A percentile compares a stretch with the other conserved stretches of the same genome.
phyloP scores from a whole-genome alignment of 2,113 vertebrate genomes.

The Typhlomys cinereus region DNA sequence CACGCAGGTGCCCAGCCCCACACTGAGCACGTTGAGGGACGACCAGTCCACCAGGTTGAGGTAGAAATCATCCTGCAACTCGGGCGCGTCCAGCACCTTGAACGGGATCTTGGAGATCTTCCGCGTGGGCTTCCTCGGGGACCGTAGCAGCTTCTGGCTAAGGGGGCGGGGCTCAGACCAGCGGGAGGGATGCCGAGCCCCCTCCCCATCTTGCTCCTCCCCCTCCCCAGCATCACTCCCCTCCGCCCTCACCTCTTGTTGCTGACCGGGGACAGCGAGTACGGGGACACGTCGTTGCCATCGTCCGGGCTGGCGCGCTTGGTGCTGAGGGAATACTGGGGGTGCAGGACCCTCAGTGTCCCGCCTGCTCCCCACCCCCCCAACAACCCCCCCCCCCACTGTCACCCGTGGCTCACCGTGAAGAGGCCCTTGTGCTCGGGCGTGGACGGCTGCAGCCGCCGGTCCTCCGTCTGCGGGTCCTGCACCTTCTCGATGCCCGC shows the following conservation, averaged over 20 bases:
- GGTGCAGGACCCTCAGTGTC: not conserved
- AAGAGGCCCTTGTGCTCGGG: slow-evolving; percentile 97
- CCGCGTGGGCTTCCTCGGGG: slow-evolving; percentile 96
- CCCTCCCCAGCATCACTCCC: too few relatives aligned
- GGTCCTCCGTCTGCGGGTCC: slow-evolving; percentile 97
- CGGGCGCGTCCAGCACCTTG: slow-evolving; percentile 97
- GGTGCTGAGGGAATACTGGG: slow-evolving; percentile 94
- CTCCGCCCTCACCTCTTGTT: slow-evolving; percentile 97
- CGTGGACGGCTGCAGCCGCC: slow-evolving; percentile 94
- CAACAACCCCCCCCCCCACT: not conserved
- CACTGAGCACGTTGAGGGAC: slow-evolving; percentile 97
- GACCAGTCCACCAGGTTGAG: slow-evolving; percentile 99
- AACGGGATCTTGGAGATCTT: slow-evolving; percentile 99
- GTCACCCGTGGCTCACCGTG: slow-evolving; percentile 84
- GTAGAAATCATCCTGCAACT: slow-evolving; percentile 99
- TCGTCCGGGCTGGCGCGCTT: slow-evolving; percentile 96
- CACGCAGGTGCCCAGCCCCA: slow-evolving; percentile 97
- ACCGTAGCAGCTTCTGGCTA: slow-evolving; percentile 96
- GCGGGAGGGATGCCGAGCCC: not conserved
- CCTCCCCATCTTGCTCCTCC: too few relatives aligned
- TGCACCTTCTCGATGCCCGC: slow-evolving; percentile 98
- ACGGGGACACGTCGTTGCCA: slow-evolving; percentile 96
- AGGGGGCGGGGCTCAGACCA: not conserved
- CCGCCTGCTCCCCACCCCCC: not conserved
- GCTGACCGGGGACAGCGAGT: slow-evolving; percentile 98